Base-by-base conservation (phyloP, 1,140 invertebrate species). In the Tetragonula clypearis region DNA sequence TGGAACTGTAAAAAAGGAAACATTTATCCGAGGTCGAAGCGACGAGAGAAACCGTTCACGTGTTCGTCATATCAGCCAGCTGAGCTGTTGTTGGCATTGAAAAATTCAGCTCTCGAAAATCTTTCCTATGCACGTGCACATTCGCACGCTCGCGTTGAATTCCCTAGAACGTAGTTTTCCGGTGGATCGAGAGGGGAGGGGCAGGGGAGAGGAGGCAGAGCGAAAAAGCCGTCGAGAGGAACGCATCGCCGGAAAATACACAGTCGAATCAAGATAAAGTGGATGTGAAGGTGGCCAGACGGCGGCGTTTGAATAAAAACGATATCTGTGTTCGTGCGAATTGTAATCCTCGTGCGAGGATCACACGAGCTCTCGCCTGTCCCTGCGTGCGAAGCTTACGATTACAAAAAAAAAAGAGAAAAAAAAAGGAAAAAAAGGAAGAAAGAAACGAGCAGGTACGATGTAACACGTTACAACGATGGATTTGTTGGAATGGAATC, bases 91-190 rank as follows among this genome's bases (percentile, higher is more conserved):
- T 86, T 91, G 86, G 87, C 90, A 88, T 87, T 90, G 89, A 91
- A 92, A 93, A 91, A 91, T 91, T 87, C 84, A 75, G 86, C 85
- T 87, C 55, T 53, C 55, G 84, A 79, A 88, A 89, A 88, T 89
- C 85, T 87, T 84, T 74, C 62, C 68, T 35, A 60, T 69, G 81
- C 93, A 93, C 89, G 90, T 94, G 92, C 86, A 84, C 86, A 92
- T 93, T 94, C 92, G 82, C 93, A 93, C 91, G 91, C 69, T 69
- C 87, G 73, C 72, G 88, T 86, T 90, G 91, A 90, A 86, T 87
- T 91, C 87, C 62, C 79, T 62, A 68, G 73, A 76, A 69, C 83
- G 83, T 88, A 78, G 86, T 85, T 87, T 84, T 74, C 71, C 81
- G 75, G 49, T 21, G 73, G 77, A 79, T 49, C 77, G 71, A 72